Percentiles rank a stretch among this genome's conserved stretches.
Evolutionary conservation across 2,888 invertebrate species (phyloP).

Genomic region (Aradus depressus): DNA sequence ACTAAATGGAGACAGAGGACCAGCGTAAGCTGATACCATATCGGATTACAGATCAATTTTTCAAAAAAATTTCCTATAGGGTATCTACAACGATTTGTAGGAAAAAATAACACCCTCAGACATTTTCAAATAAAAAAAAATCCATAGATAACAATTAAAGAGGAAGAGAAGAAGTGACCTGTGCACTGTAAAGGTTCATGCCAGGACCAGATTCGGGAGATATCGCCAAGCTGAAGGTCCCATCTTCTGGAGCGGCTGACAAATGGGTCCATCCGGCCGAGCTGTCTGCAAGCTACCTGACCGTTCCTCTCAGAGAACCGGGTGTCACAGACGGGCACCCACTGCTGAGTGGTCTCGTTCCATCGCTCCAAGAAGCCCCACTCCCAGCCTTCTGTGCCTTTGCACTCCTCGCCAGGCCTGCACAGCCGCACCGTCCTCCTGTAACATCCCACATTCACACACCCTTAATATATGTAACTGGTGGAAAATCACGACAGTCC

Average conservation of each 20-base stretch:
- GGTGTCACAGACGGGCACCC: constrained; percentile 92
- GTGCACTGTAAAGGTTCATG: constrained; percentile 72
- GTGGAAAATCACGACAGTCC: no score
- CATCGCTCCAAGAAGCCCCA: constrained; percentile 93
- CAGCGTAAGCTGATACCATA: no score
- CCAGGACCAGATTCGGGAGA: constrained; percentile 81
- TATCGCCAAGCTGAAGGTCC: constrained; percentile 78
- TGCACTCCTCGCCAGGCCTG: constrained; percentile 57
- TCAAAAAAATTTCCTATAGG: no score
- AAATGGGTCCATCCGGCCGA: constrained; percentile 81
- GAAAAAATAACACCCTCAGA: no score
- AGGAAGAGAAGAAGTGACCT: constrained; percentile 33
- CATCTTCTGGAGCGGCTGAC: constrained; percentile 75
- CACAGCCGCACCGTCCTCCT: constrained; percentile 61
- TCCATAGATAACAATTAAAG: no score
- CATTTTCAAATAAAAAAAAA: no score
- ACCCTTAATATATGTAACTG: no score
- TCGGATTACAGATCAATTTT: no score
- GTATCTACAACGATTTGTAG: no score
- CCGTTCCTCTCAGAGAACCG: constrained; percentile 94
- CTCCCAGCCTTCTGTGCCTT: constrained; percentile 50
- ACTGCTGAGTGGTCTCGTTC: constrained; percentile 87
- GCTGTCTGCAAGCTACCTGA: constrained; percentile 87
- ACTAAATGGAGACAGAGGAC: no score
- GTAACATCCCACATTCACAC: no score